Conservation (phyloP, 2,113 vertebrate genomes). For the Sebastes schlegelii region DNA sequence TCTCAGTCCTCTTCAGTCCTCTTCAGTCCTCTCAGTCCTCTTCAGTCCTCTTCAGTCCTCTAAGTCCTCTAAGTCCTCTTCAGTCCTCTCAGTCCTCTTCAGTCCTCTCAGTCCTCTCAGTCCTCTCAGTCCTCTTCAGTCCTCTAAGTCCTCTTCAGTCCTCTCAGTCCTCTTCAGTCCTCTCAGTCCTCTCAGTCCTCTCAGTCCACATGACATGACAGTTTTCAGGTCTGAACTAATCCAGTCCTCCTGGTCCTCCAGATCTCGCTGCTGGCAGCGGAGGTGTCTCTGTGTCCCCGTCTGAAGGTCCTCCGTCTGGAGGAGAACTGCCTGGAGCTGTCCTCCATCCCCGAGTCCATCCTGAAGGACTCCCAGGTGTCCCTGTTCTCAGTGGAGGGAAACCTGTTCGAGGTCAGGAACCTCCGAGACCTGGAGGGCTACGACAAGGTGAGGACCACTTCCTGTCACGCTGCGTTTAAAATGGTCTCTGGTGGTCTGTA, state of each 20-base stretch:
- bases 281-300: constrained; percentile 90
- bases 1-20: no score
- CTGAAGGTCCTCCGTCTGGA: constrained; percentile 97
- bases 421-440: constrained; percentile 95
- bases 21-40: no score
- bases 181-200: no score
- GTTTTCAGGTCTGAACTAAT: not conserved
- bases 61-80: no score
- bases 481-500: not conserved
- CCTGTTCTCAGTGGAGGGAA: constrained; percentile 96
- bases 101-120: no score
- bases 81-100: no score
- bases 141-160: no score
- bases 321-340: constrained; percentile 97
- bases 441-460: constrained; percentile 85
- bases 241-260: constrained; percentile 51
- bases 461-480: not conserved
- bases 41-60: no score
- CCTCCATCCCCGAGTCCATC: constrained; percentile 91
- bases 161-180: no score
- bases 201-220: not conserved
- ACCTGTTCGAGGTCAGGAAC: constrained; percentile 96
- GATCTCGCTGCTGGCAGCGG: constrained; percentile 92
- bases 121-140: no score
- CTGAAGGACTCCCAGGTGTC: constrained; percentile 93